A percentile compares a stretch with the other conserved stretches of the same genome.
Evolutionary conservation across 2,113 vertebrate species (phyloP).

Genomic region (Nothocercus nigrocapillus): DNA sequence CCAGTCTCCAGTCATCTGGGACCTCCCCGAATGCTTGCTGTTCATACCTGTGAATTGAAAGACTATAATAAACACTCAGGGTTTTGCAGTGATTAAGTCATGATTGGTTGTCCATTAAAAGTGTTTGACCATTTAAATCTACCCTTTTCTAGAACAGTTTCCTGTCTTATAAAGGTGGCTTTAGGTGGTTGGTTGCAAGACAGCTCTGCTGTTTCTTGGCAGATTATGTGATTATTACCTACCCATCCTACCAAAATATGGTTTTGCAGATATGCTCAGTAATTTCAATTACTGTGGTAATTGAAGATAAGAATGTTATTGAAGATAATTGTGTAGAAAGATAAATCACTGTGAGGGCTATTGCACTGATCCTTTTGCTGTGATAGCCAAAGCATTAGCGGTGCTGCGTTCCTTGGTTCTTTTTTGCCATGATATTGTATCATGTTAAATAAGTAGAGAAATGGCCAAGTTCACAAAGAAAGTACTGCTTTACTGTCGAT

Average conservation of each 20-base stretch:
- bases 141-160: background rate
- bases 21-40: background rate
- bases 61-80: background rate
- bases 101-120: background rate
- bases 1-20: too few species aligned
- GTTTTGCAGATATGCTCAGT: background rate
- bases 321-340: background rate
- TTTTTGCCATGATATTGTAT: background rate
- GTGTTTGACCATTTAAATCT: background rate
- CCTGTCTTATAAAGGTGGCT: background rate
- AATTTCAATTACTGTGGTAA: background rate
- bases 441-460: background rate
- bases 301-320: background rate
- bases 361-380: background rate
- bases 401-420: fast-evolving
- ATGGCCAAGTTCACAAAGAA: background rate
- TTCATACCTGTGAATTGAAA: background rate
- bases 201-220: background rate
- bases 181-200: background rate
- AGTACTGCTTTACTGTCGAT: background rate
- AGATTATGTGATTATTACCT: background rate
- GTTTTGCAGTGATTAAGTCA: background rate
- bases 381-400: background rate
- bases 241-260: background rate
- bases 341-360: background rate